phyloP scores from a whole-genome alignment of 2,113 vertebrate species.

The Ploceus nigricollis region DNA sequence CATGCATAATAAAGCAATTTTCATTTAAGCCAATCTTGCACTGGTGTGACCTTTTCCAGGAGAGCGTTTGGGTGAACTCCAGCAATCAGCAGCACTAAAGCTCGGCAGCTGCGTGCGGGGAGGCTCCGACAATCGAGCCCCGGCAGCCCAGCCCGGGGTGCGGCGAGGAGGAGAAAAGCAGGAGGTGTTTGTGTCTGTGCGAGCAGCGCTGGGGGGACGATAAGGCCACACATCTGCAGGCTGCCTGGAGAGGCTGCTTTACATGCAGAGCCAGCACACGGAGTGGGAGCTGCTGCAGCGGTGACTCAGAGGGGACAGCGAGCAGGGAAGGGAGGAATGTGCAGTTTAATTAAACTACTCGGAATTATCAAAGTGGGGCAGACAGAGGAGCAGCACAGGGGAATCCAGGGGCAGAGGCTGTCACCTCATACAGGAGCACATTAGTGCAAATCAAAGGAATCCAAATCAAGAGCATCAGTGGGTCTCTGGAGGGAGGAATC shows the following conservation, averaged over 20 bases:
- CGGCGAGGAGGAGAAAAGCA: background rate
- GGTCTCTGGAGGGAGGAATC: background rate
- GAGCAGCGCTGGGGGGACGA: fast-evolving
- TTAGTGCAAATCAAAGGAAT: background rate
- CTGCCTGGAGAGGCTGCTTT: background rate
- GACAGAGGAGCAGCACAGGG: background rate
- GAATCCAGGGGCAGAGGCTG: background rate
- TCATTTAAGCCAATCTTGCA: background rate
- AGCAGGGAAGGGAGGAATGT: background rate
- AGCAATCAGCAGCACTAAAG: background rate
- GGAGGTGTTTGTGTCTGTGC: fast-evolving
- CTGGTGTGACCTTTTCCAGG: background rate
- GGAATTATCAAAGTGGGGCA: background rate
- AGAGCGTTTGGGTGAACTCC: background rate
- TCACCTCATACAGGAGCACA: background rate
- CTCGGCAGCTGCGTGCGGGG: background rate
- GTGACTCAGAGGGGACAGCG: background rate
- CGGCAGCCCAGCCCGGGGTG: fast-evolving
- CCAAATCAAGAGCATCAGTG: background rate
- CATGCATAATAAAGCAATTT: background rate
- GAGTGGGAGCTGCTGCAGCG: background rate
- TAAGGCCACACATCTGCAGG: background rate
- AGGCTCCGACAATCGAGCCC: background rate
- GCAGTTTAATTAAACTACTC: background rate
- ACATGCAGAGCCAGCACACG: background rate